Percentiles rank a stretch among this genome's conserved stretches.
Conservation (phyloP, 2,888 invertebrate genomes). For the Ernsta delagoae region DNA sequence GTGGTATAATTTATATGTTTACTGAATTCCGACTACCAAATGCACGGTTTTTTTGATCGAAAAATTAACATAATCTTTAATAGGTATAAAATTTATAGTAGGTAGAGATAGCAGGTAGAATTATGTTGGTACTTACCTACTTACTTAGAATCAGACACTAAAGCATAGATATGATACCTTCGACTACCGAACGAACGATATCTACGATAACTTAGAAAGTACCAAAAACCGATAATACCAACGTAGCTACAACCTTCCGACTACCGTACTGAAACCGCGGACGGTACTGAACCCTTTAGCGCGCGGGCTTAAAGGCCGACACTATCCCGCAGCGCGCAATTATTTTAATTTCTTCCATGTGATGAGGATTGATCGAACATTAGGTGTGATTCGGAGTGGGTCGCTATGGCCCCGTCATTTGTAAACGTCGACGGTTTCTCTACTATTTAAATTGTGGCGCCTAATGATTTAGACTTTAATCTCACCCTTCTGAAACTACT, state of each 20-base stretch:
- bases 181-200: too few relatives aligned
- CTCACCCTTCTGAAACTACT: slow-evolving; percentile 41
- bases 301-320: slow-evolving; percentile 52
- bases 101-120: too few relatives aligned
- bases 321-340: slow-evolving; percentile 72
- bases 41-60: too few relatives aligned
- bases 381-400: slow-evolving; percentile 64
- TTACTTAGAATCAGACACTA: too few relatives aligned
- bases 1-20: not conserved
- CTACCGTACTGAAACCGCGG: slow-evolving; percentile 39
- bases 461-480: slow-evolving; percentile 38
- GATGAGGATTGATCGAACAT: slow-evolving; percentile 74
- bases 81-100: too few relatives aligned
- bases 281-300: slow-evolving; percentile 62
- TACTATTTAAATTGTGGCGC: slow-evolving; percentile 63
- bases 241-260: not conserved
- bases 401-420: slow-evolving; percentile 59
- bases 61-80: too few relatives aligned
- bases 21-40: too few relatives aligned
- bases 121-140: too few relatives aligned
- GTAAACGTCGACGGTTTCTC: slow-evolving; percentile 55
- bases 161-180: too few relatives aligned
- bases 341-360: slow-evolving; percentile 80
- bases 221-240: not conserved
- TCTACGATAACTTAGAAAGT: too few relatives aligned